Evolutionary conservation across 2,888 invertebrate species (phyloP).

Genomic region (Petrolisthes manimaculis): DNA sequence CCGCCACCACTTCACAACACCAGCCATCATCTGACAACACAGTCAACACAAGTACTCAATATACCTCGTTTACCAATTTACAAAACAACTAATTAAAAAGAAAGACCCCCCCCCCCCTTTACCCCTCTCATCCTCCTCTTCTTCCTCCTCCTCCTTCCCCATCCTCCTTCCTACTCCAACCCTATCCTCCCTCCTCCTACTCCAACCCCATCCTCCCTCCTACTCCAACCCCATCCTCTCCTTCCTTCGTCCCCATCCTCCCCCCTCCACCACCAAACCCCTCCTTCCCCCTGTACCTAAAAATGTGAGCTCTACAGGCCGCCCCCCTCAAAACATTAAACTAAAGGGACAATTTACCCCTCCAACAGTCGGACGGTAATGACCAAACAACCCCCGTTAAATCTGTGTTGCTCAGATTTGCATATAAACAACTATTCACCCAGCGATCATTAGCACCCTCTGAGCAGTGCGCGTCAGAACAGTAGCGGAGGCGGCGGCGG

Average conservation of each 20-base stretch:
- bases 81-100: not conserved
- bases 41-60: not conserved
- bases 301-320: not conserved
- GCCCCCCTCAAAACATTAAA: constrained; percentile 17
- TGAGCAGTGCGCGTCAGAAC: constrained; percentile 21
- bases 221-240: no score
- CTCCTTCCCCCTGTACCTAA: not conserved
- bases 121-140: no score
- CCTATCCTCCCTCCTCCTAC: no score
- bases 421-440: constrained; percentile 55
- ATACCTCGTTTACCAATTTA: not conserved
- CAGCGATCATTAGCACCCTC: constrained; percentile 44
- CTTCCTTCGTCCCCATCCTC: no score
- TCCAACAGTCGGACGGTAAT: constrained; percentile 54
- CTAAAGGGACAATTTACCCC: constrained; percentile 45
- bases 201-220: not conserved
- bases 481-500: not conserved
- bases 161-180: no score
- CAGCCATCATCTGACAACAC: not conserved
- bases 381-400: constrained; percentile 58
- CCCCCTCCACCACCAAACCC: no score
- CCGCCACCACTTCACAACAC: not conserved
- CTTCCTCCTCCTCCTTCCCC: no score
- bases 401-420: constrained; percentile 53
- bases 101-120: not conserved